Evolutionary conservation across 2,888 invertebrate genomes (phyloP).

Genomic region (Eucriotettix oculatus): DNA sequence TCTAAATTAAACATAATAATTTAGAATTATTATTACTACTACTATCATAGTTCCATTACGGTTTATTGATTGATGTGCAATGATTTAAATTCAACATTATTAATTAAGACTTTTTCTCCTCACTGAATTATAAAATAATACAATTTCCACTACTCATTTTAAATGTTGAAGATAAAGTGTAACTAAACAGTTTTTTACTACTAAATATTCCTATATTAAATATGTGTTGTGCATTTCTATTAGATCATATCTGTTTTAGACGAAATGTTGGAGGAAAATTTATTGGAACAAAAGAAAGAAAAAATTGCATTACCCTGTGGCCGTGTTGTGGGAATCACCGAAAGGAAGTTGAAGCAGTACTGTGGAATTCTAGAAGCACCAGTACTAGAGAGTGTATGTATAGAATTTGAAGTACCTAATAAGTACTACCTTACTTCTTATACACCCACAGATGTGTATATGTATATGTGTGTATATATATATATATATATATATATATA

Average conservation of each 20-base stretch:
- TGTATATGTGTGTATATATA: too few relatives aligned
- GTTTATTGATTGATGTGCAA: too few relatives aligned
- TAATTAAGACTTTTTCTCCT: too few relatives aligned
- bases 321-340: constrained; percentile 81
- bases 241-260: not conserved
- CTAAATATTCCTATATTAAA: not conserved
- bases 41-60: too few relatives aligned
- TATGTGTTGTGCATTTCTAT: too few relatives aligned
- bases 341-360: constrained; percentile 93
- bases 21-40: too few relatives aligned
- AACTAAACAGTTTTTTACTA: constrained; percentile 4
- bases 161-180: constrained; percentile 20
- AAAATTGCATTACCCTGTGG: constrained; percentile 43
- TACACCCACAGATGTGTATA: not conserved
- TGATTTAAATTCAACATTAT: too few relatives aligned
- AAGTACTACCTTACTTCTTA: not conserved
- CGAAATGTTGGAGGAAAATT: not conserved
- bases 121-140: too few relatives aligned
- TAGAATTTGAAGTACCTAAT: not conserved
- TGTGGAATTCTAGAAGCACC: constrained; percentile 86
- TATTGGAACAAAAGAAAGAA: constrained; percentile 9
- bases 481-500: too few relatives aligned
- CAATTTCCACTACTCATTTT: too few relatives aligned
- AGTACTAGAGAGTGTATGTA: constrained; percentile 39
- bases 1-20: too few relatives aligned